Conservation (phyloP, 2,113 vertebrate genomes). For the Chaetodon trifascialis region DNA sequence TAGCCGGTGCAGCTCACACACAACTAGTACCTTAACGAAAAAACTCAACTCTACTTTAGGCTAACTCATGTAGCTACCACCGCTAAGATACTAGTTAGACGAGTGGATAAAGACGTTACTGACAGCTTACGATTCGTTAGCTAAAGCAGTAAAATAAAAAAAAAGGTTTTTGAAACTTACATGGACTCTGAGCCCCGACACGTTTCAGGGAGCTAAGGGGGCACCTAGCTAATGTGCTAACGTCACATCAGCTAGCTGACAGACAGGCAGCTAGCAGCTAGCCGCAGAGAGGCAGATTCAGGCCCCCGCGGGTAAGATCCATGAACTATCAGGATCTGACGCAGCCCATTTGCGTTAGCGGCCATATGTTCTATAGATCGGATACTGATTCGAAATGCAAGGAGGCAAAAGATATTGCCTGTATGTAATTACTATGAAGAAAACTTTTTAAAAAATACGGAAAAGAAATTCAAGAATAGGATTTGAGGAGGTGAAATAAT, state of each 20-base stretch:
- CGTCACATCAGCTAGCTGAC: background rate
- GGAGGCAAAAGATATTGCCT: conserved; percentile 43
- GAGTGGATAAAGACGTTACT: background rate
- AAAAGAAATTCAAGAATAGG: rapidly evolving
- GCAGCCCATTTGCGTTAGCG: rapidly evolving
- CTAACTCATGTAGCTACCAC: background rate
- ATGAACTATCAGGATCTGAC: rapidly evolving
- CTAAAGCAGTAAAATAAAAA: background rate
- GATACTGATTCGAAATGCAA: rapidly evolving
- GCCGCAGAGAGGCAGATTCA: background rate
- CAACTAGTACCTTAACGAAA: background rate
- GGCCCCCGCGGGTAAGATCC: conserved; percentile 1
- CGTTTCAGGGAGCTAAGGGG: conserved; percentile 49
- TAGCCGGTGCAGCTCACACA: background rate
- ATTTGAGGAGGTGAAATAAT: background rate
- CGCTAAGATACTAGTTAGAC: background rate
- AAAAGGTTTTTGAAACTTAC: conserved; percentile 62
- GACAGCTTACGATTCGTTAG: background rate
- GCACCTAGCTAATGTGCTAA: too few species aligned
- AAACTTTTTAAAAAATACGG: background rate
- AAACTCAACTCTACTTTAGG: background rate
- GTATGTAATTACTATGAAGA: background rate
- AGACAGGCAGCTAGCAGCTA: conserved; percentile 38
- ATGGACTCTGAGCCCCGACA: conserved; percentile 60
- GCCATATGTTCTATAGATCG: conserved; percentile 37